A percentile compares a stretch with the other conserved stretches of the same genome.
phyloP scores from a whole-genome alignment of 2,113 vertebrate species.

The Mormyrus lacerda region DNA sequence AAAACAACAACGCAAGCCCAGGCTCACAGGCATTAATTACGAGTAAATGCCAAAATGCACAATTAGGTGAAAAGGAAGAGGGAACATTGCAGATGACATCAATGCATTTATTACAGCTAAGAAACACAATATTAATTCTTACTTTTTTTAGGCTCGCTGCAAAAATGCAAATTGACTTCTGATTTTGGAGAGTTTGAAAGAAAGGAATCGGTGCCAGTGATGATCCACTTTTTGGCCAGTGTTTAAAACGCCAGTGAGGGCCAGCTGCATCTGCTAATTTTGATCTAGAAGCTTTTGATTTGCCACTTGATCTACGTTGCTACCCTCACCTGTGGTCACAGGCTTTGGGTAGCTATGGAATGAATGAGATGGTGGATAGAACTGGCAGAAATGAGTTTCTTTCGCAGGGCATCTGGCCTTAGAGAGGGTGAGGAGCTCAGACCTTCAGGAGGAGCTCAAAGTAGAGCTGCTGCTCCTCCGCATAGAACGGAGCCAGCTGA shows the following conservation, averaged over 20 bases:
- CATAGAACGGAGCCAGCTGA: neutral
- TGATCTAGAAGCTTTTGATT: neutral
- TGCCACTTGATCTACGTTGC: neutral
- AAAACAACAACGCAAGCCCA: neutral
- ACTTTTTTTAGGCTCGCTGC: neutral
- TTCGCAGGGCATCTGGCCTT: neutral
- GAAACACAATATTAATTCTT: neutral
- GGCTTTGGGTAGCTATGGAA: neutral
- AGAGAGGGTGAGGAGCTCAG: neutral
- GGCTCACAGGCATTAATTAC: neutral
- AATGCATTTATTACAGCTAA: neutral
- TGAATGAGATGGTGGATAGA: neutral
- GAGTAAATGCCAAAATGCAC: neutral
- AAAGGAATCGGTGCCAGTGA: neutral
- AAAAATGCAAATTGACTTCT: neutral
- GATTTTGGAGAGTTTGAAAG: neutral
- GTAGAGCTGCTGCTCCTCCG: neutral
- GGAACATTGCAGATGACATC: neutral
- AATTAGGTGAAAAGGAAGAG: neutral
- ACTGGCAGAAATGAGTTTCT: neutral
- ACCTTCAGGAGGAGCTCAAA: neutral
- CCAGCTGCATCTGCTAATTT: neutral
- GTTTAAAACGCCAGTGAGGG: neutral
- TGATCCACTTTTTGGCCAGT: neutral
- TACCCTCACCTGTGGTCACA: neutral